Percentiles rank a stretch among this genome's conserved stretches.
Conservation (phyloP, 2,113 vertebrate genomes). For the Bambusicola thoracicus region DNA sequence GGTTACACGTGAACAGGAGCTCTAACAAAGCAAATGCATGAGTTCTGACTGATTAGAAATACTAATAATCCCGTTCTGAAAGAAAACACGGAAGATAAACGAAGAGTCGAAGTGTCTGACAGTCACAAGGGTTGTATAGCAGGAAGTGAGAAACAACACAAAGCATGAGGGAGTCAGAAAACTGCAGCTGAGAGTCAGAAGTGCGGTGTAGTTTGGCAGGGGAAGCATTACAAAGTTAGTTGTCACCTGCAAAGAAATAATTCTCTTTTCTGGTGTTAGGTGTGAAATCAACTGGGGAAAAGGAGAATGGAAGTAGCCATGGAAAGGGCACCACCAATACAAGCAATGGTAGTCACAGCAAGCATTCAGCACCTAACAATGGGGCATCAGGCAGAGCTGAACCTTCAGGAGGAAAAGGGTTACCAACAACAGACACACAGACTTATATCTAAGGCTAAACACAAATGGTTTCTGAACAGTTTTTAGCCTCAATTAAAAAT, state of each 20-base stretch:
- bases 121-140: background rate
- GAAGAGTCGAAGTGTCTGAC: background rate
- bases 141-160: slow-evolving; percentile 14
- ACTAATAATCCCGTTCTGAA: background rate
- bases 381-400: background rate
- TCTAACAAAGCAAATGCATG: background rate
- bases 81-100: background rate
- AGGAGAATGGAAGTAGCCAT: background rate
- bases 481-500: background rate
- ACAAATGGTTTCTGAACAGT: background rate
- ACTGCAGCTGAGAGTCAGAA: background rate
- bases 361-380: background rate
- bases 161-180: background rate
- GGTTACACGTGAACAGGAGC: background rate
- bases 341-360: background rate
- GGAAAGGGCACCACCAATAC: background rate
- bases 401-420: background rate
- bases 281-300: background rate
- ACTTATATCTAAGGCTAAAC: background rate
- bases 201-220: background rate
- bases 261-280: background rate
- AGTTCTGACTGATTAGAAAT: background rate
- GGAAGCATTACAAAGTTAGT: background rate
- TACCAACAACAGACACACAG: background rate
- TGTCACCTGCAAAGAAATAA: background rate